Percentiles rank a stretch among this genome's conserved stretches.
phyloP scores from a whole-genome alignment of 2,113 vertebrate species.

The Leptocoma aspasia region DNA sequence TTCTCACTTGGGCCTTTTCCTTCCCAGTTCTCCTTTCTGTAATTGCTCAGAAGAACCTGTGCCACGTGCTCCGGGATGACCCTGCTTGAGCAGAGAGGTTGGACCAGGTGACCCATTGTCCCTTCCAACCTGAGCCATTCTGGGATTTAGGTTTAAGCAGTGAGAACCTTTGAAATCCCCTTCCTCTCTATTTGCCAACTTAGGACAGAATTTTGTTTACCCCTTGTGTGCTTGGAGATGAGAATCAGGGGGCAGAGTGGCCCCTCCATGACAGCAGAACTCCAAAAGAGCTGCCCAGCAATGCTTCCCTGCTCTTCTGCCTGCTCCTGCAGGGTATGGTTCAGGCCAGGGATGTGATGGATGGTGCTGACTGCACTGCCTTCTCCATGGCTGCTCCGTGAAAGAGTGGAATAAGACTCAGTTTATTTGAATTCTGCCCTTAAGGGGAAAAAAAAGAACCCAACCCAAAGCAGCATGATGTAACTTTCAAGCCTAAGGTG shows the following conservation, averaged over 20 bases:
- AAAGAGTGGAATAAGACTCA: background rate
- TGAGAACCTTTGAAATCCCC: background rate
- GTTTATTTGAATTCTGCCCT: background rate
- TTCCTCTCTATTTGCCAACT: background rate
- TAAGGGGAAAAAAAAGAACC: background rate
- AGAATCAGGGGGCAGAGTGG: background rate
- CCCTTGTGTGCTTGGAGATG: background rate
- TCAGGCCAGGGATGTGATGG: background rate
- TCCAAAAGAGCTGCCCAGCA: background rate
- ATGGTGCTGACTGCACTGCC: background rate
- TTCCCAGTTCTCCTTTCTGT: background rate
- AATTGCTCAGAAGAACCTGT: background rate
- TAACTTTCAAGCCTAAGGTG: background rate
- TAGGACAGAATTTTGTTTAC: background rate
- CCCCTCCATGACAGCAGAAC: rapidly evolving
- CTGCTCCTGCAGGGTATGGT: background rate
- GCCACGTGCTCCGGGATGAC: background rate
- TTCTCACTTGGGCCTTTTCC: background rate
- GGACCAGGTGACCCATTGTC: background rate
- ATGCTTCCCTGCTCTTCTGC: background rate
- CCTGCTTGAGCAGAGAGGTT: background rate
- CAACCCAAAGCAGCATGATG: background rate
- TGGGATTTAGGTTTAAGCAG: background rate
- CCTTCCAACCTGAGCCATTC: background rate
- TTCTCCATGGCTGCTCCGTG: background rate